A percentile compares a stretch with the other conserved stretches of the same genome.
phyloP scores from a whole-genome alignment of 2,888 invertebrate genomes.

The Girardia tigrina region DNA sequence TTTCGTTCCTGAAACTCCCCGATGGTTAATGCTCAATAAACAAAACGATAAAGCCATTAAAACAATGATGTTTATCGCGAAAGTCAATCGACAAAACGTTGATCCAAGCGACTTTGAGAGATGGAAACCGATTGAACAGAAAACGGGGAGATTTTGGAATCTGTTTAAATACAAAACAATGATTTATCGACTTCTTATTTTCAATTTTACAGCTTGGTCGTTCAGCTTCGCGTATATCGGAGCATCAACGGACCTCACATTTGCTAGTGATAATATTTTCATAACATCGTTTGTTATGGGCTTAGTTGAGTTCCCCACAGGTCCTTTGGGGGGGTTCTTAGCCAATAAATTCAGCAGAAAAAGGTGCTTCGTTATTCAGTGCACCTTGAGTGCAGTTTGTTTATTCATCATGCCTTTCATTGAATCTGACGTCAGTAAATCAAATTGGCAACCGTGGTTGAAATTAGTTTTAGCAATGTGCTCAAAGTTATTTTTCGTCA shows the following conservation, averaged over 20 bases:
- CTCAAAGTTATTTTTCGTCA: neutral
- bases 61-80: neutral
- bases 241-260: neutral
- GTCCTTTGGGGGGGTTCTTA: neutral
- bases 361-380: neutral
- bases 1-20: neutral
- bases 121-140: neutral
- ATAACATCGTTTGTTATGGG: neutral
- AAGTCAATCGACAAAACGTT: neutral
- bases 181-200: neutral
- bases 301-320: neutral
- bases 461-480: neutral
- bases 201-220: neutral
- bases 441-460: neutral
- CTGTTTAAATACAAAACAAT: neutral
- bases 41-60: neutral
- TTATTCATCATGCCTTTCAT: neutral
- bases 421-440: neutral
- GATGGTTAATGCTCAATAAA: neutral
- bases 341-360: neutral
- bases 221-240: conserved; percentile 13
- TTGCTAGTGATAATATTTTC: conserved; percentile 7
- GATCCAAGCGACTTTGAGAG: neutral
- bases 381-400: neutral
- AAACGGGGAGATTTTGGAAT: neutral